Evolutionary conservation across 37 sponge, comb jelly and placozoan species (phyloP).

Genomic region (Dysidea cf. avara): DNA sequence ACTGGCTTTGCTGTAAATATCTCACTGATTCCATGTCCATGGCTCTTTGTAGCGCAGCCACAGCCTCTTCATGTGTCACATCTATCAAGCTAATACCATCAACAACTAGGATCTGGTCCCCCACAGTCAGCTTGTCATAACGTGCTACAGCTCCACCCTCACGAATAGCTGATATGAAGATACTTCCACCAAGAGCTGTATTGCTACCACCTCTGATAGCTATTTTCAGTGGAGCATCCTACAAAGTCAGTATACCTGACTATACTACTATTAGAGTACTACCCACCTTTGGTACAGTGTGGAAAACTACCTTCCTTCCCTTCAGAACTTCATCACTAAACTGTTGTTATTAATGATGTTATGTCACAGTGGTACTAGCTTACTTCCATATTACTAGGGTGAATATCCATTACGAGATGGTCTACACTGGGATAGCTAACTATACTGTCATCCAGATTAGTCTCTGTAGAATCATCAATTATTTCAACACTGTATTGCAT

Average conservation of each 20-base stretch:
- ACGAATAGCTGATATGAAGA: constrained; percentile 72
- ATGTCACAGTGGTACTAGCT: background rate
- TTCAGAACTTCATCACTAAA: constrained; percentile 72
- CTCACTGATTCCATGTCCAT: constrained; percentile 86
- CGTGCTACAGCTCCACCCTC: constrained; percentile 82
- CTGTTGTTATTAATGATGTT: constrained; percentile 11
- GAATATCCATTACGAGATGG: constrained; percentile 14
- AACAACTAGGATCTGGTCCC: constrained; percentile 83
- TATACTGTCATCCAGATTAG: background rate
- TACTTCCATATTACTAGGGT: constrained; percentile 82
- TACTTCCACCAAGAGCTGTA: constrained; percentile 58
- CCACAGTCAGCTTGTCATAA: constrained; percentile 75
- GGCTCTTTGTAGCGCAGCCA: constrained; percentile 62
- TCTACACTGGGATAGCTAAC: background rate
- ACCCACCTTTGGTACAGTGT: constrained; percentile 78
- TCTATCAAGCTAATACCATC: constrained; percentile 77
- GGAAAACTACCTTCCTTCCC: constrained; percentile 74
- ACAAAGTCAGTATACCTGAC: too few species aligned
- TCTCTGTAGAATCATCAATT: constrained; percentile 18
- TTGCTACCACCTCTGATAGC: constrained; percentile 81
- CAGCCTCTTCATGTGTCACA: constrained; percentile 80
- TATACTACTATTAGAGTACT: background rate
- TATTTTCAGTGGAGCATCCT: constrained; percentile 76
- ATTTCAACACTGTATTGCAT: constrained; percentile 46
- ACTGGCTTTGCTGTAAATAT: too few species aligned